Evolutionary conservation across 1,140 invertebrate genomes (phyloP).

Genomic region (Geopemphigus sp.): DNA sequence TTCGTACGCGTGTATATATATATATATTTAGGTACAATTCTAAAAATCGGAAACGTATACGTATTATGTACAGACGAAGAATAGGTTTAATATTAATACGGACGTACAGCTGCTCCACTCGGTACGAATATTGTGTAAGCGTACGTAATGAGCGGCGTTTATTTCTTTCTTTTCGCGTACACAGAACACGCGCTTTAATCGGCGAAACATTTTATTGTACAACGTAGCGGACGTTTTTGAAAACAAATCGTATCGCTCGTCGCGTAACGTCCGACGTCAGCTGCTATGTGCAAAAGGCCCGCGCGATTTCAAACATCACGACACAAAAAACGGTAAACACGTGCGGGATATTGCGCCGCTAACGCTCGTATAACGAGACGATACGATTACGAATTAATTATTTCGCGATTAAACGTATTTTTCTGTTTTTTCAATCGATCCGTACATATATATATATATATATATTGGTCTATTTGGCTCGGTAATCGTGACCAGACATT

Average conservation of each 20-base stretch:
- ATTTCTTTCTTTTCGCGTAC: background rate
- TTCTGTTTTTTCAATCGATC: background rate
- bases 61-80: background rate
- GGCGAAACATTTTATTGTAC: background rate
- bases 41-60: constrained; percentile 37
- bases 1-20: background rate
- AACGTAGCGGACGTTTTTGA: background rate
- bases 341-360: background rate
- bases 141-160: background rate
- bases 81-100: background rate
- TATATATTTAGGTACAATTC: background rate
- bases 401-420: background rate
- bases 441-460: background rate
- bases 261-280: background rate
- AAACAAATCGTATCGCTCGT: background rate
- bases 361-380: background rate
- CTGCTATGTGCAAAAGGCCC: too few species aligned
- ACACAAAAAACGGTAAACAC: background rate
- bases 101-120: constrained; percentile 19
- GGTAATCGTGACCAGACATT: too few species aligned
- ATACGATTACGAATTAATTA: background rate
- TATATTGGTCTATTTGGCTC: too few species aligned
- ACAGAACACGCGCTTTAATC: background rate
- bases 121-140: background rate
- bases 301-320: constrained; percentile 3